phyloP scores from a whole-genome alignment of 1,140 invertebrate species.

The Bactericera cockerelli region DNA sequence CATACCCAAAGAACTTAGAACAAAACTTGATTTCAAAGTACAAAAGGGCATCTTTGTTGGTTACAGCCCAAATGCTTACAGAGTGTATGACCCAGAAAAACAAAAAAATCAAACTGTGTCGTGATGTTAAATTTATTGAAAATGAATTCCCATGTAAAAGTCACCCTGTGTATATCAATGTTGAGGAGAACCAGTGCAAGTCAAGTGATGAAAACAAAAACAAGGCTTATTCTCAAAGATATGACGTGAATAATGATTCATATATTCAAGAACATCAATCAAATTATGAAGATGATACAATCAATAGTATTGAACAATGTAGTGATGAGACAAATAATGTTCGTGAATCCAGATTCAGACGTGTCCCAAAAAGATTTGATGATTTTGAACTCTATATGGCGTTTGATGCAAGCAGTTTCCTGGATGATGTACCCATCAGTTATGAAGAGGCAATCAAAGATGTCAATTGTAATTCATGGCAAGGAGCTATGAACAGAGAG shows the following conservation, averaged over 20 bases:
- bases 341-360: too few species aligned
- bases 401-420: not conserved
- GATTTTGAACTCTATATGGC: not conserved
- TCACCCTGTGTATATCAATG: not conserved
- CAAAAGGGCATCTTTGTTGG: conserved; percentile 13
- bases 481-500: conserved; percentile 10
- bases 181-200: too few species aligned
- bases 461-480: not conserved
- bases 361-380: not conserved
- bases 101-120: not conserved
- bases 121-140: conserved; percentile 12
- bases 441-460: not conserved
- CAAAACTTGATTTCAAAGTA: conserved; percentile 10
- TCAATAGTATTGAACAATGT: too few species aligned
- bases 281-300: conserved; percentile 5
- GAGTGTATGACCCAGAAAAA: not conserved
- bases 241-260: not conserved
- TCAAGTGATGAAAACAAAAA: too few species aligned
- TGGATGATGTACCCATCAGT: not conserved
- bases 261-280: not conserved
- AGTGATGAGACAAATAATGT: too few species aligned
- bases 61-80: conserved; percentile 5
- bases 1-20: conserved; percentile 9
- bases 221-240: not conserved
- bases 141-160: not conserved